Percentiles rank a stretch among this genome's conserved stretches.
These are phyloP conservation scores for Prorops nasuta DNA, from an alignment of 1,140 invertebrate species.

Conservation along the genomic window DNA sequence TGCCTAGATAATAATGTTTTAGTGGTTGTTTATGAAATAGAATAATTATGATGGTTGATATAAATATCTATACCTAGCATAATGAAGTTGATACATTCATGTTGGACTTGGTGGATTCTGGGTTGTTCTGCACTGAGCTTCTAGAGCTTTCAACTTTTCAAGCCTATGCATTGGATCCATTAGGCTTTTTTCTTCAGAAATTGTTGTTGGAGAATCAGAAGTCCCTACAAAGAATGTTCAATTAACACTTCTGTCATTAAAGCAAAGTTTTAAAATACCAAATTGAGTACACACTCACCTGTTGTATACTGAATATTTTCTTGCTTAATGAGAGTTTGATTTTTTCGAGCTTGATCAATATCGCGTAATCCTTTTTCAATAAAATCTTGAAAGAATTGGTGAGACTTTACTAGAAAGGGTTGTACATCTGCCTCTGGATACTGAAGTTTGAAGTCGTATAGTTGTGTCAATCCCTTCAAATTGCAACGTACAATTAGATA, in stretches of 20 bases:
- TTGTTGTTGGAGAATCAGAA: slow-evolving; percentile 19
- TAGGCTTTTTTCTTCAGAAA: slow-evolving; percentile 38
- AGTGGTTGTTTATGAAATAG: not conserved
- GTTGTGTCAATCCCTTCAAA: slow-evolving; percentile 71
- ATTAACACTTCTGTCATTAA: slow-evolving; percentile 5
- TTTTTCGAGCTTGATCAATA: slow-evolving; percentile 68
- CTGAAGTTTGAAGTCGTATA: slow-evolving; percentile 88
- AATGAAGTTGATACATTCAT: no score
- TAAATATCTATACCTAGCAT: slow-evolving; percentile 4
- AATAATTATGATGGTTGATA: slow-evolving; percentile 21
- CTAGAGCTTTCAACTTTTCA: slow-evolving; percentile 47
- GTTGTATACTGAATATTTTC: slow-evolving; percentile 38
- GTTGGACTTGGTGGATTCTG: slow-evolving; percentile 39
- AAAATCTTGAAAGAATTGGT: slow-evolving; percentile 89
- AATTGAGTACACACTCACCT: slow-evolving; percentile 28
- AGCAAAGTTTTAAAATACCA: not conserved
- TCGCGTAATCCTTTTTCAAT: slow-evolving; percentile 83
- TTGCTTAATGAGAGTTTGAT: slow-evolving; percentile 43
- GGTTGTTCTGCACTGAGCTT: slow-evolving; percentile 42
- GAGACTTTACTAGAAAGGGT: slow-evolving; percentile 84
- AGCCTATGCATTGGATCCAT: slow-evolving; percentile 50
- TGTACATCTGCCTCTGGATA: slow-evolving; percentile 85
- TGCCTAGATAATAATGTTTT: not conserved
- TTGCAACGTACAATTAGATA: not conserved
- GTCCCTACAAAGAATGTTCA: slow-evolving; percentile 18